phyloP scores from a whole-genome alignment of 2,113 vertebrate genomes.

The Orthonyx spaldingii region DNA sequence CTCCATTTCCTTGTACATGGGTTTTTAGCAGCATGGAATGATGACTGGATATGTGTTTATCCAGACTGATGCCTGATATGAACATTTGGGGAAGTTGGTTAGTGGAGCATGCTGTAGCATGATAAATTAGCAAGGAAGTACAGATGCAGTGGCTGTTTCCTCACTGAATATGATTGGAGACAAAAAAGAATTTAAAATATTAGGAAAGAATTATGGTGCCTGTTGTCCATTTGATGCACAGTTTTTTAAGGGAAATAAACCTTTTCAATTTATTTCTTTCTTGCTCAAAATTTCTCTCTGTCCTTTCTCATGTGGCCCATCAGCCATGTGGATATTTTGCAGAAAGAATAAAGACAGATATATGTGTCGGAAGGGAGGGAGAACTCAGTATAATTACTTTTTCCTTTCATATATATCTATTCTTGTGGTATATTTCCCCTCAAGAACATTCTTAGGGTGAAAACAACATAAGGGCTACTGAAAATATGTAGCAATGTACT shows the following conservation, averaged over 20 bases:
- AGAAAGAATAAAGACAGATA: background rate
- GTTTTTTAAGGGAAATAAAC: background rate
- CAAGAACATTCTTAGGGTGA: conserved; percentile 10
- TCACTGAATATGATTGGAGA: background rate
- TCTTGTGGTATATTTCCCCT: background rate
- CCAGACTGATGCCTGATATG: background rate
- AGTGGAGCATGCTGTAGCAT: background rate
- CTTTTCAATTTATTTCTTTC: background rate
- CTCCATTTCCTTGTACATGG: background rate
- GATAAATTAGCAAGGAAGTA: background rate
- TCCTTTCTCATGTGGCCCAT: background rate
- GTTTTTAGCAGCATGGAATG: background rate
- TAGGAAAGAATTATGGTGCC: background rate
- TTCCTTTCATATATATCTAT: background rate
- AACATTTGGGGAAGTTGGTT: background rate
- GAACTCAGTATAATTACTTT: background rate
- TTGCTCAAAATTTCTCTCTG: background rate
- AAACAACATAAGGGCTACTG: conserved; percentile 32
- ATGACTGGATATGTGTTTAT: background rate
- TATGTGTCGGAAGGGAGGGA: background rate
- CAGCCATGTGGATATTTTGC: background rate
- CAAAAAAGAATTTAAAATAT: background rate
- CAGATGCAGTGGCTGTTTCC: background rate
- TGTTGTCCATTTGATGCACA: background rate
- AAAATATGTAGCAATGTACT: conserved; percentile 10